These are phyloP conservation scores for Gavia stellata DNA, from an alignment of 2,113 vertebrate species.

Conservation along the genomic window DNA sequence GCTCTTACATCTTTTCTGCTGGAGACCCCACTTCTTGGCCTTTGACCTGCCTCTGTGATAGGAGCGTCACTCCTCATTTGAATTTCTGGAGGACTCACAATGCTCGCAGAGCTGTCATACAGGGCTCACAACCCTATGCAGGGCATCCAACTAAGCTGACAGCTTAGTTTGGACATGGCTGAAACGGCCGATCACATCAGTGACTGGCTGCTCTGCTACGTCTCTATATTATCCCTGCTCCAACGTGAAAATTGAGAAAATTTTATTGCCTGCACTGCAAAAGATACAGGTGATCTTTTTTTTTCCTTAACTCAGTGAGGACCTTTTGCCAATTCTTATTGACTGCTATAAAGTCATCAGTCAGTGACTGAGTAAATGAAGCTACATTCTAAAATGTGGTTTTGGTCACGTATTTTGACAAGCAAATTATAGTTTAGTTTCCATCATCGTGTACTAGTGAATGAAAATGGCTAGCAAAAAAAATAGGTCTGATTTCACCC, in stretches of 20 bases:
- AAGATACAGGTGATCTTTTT: not conserved
- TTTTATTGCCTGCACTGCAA: not conserved
- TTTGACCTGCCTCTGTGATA: not conserved
- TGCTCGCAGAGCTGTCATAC: not conserved
- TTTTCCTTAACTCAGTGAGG: not conserved
- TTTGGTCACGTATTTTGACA: not conserved
- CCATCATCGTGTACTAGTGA: not conserved
- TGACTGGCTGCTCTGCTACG: not conserved
- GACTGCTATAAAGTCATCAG: not conserved
- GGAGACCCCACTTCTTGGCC: not conserved
- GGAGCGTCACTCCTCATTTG: not conserved
- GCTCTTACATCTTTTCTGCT: not conserved
- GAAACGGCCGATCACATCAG: not conserved
- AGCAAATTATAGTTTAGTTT: not conserved
- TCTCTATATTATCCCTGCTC: not conserved
- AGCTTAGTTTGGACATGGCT: not conserved
- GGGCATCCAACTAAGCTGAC: not conserved
- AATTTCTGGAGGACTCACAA: not conserved
- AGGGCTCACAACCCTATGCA: not conserved
- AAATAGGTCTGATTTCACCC: not conserved
- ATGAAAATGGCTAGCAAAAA: not conserved
- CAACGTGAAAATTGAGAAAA: not conserved
- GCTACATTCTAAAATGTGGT: not conserved
- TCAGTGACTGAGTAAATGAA: not conserved
- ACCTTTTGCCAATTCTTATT: not conserved